Evolutionary conservation across 2,888 invertebrate species (phyloP), one percentile per base, ranked within the genome.

Genomic region (Agonopterix arenella): DNA sequence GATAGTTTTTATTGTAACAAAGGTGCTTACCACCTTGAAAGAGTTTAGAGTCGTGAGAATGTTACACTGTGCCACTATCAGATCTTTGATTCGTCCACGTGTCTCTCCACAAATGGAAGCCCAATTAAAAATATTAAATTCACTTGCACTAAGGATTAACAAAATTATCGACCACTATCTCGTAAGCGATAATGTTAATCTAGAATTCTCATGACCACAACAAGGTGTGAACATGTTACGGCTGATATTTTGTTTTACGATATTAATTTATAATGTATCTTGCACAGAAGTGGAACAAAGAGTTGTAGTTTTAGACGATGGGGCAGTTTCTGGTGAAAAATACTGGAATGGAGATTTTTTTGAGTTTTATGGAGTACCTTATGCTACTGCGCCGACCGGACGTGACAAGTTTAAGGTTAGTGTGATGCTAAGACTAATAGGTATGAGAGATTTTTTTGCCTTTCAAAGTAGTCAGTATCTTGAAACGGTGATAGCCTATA

Each of bases 281-380:
- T 18, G 49, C 9, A 11, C 57, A 11, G 58, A 51, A n/a, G 61
- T 58, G 41, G 65, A 68, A 7, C 62, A 70, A 1, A 76, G 59
- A 48, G 57, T 63, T 2, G 76, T 88, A 0, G 47, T 64, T 1
- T 58, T 85, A 36, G 76, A 80, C 11, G 71, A 79, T 16, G 88
- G 88, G 0, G 59, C 55, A 1, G 69, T 88, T 1, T 60, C 61
- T 1, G 88, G 83, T 0, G 68, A 66, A n/a, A 84, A 83, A 41
- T 83, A 73, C 49, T 88, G 86, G 88, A 70, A 81, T 64, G 88
- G 84, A 0, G 84, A 86, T 45, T 84, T 70, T 48, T 82, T 74
- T 58, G 84, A 85, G 50, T 89, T 84, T 49, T 84, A 68, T 47
- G 84, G 85, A 2, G 59, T 89, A 0, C 86, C 86, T 0, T 89